phyloP scores from a whole-genome alignment of 2,888 invertebrate species.

The Ctena decussata region DNA sequence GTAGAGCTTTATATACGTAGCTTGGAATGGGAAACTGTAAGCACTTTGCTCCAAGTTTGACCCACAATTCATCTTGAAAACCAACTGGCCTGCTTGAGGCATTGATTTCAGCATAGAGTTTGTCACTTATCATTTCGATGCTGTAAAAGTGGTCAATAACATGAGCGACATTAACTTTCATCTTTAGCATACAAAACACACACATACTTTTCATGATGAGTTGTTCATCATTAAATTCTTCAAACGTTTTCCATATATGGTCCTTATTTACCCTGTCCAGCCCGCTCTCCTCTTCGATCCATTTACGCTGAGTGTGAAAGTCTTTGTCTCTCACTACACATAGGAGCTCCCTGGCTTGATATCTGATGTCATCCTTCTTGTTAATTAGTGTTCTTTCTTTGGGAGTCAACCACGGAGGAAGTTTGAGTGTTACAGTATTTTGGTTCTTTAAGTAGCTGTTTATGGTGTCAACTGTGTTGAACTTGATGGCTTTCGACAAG shows the following conservation, averaged over 20 bases:
- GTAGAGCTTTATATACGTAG: slow-evolving; percentile 20
- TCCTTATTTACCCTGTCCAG: slow-evolving; percentile 13
- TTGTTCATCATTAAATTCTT: slow-evolving; percentile 46
- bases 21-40: not conserved
- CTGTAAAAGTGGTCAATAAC: slow-evolving; percentile 40
- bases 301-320: slow-evolving; percentile 32
- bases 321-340: slow-evolving; percentile 24
- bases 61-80: slow-evolving; percentile 40
- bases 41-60: slow-evolving; percentile 23
- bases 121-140: slow-evolving; percentile 43
- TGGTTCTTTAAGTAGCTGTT: not conserved
- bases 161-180: not conserved
- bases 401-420: slow-evolving; percentile 23
- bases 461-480: slow-evolving; percentile 43
- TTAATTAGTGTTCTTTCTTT: slow-evolving; percentile 9
- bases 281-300: slow-evolving; percentile 20
- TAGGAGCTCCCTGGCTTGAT: slow-evolving; percentile 28
- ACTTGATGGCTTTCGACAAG: slow-evolving; percentile 53
- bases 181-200: slow-evolving; percentile 29
- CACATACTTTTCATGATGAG: slow-evolving; percentile 40
- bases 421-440: not conserved
- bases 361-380: not conserved
- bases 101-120: slow-evolving; percentile 1
- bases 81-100: slow-evolving; percentile 18
- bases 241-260: slow-evolving; percentile 32